Base-by-base conservation (phyloP, 1,140 invertebrate genomes). In the Megathymus violae region DNA sequence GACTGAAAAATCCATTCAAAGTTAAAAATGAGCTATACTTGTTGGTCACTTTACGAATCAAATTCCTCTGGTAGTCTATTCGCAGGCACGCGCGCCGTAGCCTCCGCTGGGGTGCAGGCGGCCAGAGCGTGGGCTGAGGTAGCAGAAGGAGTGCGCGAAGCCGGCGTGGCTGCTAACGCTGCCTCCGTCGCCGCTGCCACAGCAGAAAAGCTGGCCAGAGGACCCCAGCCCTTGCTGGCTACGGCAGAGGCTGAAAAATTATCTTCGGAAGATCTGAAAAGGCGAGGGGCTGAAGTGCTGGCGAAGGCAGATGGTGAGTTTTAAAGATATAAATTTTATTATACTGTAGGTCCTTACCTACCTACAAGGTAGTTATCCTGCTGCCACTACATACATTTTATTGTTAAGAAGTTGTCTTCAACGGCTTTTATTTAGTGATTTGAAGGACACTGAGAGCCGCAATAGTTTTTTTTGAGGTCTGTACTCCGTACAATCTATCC, bases 101-200 rank as follows among this genome's bases (percentile, higher is more conserved):
- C 96, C 13, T 94, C 94, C 11, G 93, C 93, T 64, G 95, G 96
- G 13, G 84, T 97, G 22, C 93, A 94, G 73, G 96, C 96, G 0
- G 97, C 97, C 36, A 93, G 94, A 51, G 97, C 95, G 0, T 98
- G 97, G 82, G 93, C 96, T 71, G 94, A 94, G 68, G 97, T 98
- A 50, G 93, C 96, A 0, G 92, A 94, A 40, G 92, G 92, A 15
- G 90, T 97, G 7, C 76, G 91, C 11, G 89, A 90, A 22, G 96
- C 96, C 0, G 91, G 91, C 69, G 79, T 93, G 11, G 93, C 94
- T 16, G 95, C 95, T 0, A 78, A 91, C n/a, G 92, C 93, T 58
- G 96, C 96, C 0, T 91, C 93, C 11, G 78, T 90, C 25, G 93
- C 94, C 9, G 93, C 94, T 0, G 86, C 94, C 19, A 92, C 93